phyloP scores from a whole-genome alignment of 2,797 vertebrate genomes.

The Meda fulgida region DNA sequence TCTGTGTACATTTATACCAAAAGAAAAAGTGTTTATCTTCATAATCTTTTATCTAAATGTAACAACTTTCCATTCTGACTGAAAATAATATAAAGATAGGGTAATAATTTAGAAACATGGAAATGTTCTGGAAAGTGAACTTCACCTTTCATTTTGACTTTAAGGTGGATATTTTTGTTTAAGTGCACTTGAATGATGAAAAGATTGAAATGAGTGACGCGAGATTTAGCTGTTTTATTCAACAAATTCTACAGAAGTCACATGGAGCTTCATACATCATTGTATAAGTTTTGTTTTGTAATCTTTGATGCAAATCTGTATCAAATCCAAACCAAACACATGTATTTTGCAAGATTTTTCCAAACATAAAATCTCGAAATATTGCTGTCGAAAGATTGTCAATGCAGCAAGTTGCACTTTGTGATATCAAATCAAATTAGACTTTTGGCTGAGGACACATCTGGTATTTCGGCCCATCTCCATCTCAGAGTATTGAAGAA shows the following conservation, averaged over 20 bases:
- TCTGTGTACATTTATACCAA: background rate
- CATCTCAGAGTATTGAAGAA: constrained; percentile 23
- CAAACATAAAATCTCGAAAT: background rate
- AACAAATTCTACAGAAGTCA: background rate
- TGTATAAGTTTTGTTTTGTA: background rate
- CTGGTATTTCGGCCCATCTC: constrained; percentile 33
- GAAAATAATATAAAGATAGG: background rate
- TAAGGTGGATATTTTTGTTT: background rate
- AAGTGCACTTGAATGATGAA: background rate
- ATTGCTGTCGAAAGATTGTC: background rate
- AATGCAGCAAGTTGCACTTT: background rate
- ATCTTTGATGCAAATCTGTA: background rate
- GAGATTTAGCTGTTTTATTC: background rate
- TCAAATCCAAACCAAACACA: background rate
- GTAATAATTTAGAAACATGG: background rate
- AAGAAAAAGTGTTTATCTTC: background rate
- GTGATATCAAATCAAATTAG: background rate
- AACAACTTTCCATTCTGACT: background rate
- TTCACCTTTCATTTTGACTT: background rate
- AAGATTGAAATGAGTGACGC: background rate
- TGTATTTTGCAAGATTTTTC: background rate
- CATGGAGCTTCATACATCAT: background rate
- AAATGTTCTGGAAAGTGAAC: background rate
- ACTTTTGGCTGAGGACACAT: constrained; percentile 22
- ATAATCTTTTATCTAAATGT: background rate